phyloP scores from a whole-genome alignment of 35 echinoderm and acorn worm species.

The Ophioderma brevispina region DNA sequence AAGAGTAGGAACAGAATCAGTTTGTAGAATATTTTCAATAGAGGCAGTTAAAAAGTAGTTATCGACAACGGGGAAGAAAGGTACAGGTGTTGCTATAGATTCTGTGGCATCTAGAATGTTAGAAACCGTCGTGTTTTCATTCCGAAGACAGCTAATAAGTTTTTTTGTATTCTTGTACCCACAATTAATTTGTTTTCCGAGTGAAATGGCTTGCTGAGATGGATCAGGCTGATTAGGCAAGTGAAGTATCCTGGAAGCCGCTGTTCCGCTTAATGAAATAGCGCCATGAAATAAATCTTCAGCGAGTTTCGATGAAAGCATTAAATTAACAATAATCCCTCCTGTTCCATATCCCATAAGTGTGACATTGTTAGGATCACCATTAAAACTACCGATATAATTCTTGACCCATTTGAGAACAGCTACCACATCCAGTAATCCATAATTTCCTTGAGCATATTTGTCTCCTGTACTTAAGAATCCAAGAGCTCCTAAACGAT shows the following conservation, averaged over 20 bases:
- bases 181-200: background rate
- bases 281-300: constrained; percentile 27
- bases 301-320: background rate
- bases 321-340: background rate
- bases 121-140: background rate
- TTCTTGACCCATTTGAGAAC: constrained; percentile 44
- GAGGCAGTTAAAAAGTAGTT: constrained; percentile 1
- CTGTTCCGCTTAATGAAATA: constrained; percentile 17
- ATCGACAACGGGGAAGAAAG: constrained; percentile 72
- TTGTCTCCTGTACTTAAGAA: constrained; percentile 42
- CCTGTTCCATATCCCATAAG: constrained; percentile 35
- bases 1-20: background rate
- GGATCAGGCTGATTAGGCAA: background rate
- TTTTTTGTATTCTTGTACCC: background rate
- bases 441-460: constrained; percentile 12
- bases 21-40: background rate
- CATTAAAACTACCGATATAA: constrained; percentile 34
- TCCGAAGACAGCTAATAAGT: constrained; percentile 26
- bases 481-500: constrained; percentile 57
- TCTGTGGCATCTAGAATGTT: background rate
- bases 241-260: background rate
- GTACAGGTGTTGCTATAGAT: background rate
- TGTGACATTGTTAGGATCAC: constrained; percentile 34
- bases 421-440: constrained; percentile 7
- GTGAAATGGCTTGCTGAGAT: background rate